Evolutionary conservation across 2,113 vertebrate species (phyloP).

Genomic region (Tachuris rubrigastra): DNA sequence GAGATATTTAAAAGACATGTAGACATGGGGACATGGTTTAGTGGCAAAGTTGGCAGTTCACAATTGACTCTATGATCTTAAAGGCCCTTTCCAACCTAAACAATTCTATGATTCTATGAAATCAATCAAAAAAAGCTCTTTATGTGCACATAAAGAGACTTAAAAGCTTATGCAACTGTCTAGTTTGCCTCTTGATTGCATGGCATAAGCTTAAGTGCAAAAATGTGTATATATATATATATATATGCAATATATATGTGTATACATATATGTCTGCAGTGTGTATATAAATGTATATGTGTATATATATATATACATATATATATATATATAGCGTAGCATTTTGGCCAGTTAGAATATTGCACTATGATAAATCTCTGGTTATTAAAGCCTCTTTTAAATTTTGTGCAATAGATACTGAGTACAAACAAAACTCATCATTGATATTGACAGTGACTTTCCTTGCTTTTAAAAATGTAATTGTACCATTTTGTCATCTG

Average conservation of each 20-base stretch:
- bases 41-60: background rate
- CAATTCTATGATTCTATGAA: background rate
- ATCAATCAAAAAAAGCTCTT: background rate
- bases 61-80: background rate
- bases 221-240: background rate
- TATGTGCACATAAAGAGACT: background rate
- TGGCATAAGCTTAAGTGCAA: background rate
- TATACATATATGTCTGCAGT: too few species aligned
- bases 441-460: background rate
- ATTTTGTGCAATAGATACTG: background rate
- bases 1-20: background rate
- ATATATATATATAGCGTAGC: background rate
- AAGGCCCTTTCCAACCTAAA: background rate
- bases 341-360: background rate
- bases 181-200: background rate
- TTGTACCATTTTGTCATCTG: background rate
- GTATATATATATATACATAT: too few species aligned
- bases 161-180: background rate
- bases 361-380: background rate
- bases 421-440: background rate
- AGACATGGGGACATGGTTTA: background rate
- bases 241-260: too few species aligned
- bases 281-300: too few species aligned
- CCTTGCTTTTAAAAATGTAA: background rate
- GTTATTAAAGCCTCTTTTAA: background rate